Evolutionary conservation across 2,888 invertebrate species (phyloP), one percentile per base, ranked within the genome.

Genomic region (Branchipolynoe longqiensis): DNA sequence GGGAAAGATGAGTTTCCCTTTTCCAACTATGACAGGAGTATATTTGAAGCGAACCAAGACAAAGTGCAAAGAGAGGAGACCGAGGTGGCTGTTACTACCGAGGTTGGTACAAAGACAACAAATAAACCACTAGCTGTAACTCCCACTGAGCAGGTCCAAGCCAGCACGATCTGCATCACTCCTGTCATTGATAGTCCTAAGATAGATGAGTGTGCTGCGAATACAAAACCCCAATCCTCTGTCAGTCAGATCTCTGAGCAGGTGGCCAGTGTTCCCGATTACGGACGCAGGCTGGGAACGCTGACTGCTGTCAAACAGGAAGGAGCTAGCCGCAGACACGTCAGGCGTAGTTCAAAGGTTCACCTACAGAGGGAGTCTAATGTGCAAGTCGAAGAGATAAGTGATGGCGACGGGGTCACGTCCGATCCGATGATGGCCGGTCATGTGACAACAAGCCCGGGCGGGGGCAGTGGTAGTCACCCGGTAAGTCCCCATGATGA

Each of bases 171-270:
- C 12, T 78, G 78, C 31, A 78, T 78, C 31, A 78, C 78, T 14
- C 78, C 78, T 1, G 78, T 78, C 14, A 25, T 78, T 6, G 78
- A 78, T 48, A 78, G 78, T 48, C 78, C 78, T 48, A 78, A 78
- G 28, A 4, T 28, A 14, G 78, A 78, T n/a, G 78, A 78, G 1
- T 28, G 28, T 25, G 6, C 25, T 12, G n/a, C 14, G 2, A 48
- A 25, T 33, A 78, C 22, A 8, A 78, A 41, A 48, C 25, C 28
- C n/a, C 78, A 14, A 6, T 41, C 78, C 48, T 33, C 41, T 0
- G 48, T 78, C 4, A 78, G 48, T 2, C 28, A 78, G 28, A 41
- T 78, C 8, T 25, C 78, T 18, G 18, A 25, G 1, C 48, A 78
- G 78, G 48, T 78, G 48, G 22, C 48, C 6, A 54, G 2, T 28